Evolutionary conservation across 37 sponge, comb jelly and placozoan species (phyloP).

Genomic region (Agelas oroides): DNA sequence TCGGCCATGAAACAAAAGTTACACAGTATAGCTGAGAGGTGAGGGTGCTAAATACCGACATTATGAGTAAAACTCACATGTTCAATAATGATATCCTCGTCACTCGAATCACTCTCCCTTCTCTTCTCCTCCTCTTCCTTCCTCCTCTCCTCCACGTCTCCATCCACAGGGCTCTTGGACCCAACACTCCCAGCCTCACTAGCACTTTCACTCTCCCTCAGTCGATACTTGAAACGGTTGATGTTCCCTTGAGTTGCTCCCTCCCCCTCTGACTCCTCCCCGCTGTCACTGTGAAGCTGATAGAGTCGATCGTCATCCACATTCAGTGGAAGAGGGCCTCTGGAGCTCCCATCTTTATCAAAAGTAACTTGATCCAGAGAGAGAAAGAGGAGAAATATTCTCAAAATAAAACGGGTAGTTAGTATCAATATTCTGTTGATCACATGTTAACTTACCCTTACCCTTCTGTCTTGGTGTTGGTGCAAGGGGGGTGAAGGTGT

Average conservation of each 20-base stretch:
- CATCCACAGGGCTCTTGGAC: not conserved
- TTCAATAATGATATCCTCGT: slow-evolving; percentile 33
- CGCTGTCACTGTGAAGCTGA: slow-evolving; percentile 5
- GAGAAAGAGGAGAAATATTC: too few species aligned
- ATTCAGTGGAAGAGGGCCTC: not conserved
- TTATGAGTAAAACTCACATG: slow-evolving; percentile 9
- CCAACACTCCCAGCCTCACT: not conserved
- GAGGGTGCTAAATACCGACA: not conserved
- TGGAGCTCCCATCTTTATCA: not conserved
- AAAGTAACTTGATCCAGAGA: not conserved
- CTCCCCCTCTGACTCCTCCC: not conserved
- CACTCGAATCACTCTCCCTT: too few species aligned
- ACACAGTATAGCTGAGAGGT: not conserved
- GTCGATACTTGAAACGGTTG: too few species aligned
- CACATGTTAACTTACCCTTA: too few species aligned
- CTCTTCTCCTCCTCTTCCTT: not conserved
- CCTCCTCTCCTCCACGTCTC: too few species aligned
- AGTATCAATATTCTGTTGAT: too few species aligned
- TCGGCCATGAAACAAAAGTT: not conserved
- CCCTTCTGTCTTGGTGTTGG: not conserved
- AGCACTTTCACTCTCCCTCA: not conserved
- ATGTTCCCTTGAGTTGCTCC: not conserved
- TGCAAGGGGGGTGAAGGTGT: slow-evolving; percentile 50
- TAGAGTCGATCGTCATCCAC: slow-evolving; percentile 19
- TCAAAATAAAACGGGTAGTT: too few species aligned